These are phyloP conservation scores for Diorhabda carinulata DNA, from an alignment of 1,140 invertebrate genomes.

Conservation along the genomic window DNA sequence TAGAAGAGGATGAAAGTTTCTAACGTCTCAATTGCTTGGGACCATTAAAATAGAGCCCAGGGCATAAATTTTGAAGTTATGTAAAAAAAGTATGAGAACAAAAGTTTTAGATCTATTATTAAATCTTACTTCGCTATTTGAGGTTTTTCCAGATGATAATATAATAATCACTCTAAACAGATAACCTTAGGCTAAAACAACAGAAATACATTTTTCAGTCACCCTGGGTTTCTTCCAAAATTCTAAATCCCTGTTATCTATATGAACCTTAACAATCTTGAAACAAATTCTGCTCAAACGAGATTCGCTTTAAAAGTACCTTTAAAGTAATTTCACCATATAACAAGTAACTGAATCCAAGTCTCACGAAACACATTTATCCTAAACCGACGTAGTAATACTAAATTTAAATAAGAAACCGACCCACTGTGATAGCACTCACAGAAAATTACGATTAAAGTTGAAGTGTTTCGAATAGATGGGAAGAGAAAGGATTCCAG, in stretches of 20 bases:
- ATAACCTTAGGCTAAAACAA: too few relatives aligned
- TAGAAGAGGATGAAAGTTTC: too few relatives aligned
- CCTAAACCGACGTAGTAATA: neutral
- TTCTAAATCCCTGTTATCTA: neutral
- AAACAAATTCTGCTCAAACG: neutral
- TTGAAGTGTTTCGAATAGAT: neutral
- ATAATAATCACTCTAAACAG: too few relatives aligned
- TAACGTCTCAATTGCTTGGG: too few relatives aligned
- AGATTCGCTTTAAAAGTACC: neutral
- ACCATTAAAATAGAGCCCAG: too few relatives aligned
- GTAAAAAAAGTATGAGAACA: too few relatives aligned
- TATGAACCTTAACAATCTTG: neutral
- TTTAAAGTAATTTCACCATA: neutral
- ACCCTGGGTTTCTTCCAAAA: neutral
- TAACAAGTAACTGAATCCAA: conserved; percentile 1
- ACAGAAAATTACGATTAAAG: neutral
- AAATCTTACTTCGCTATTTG: too few relatives aligned
- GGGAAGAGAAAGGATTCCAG: neutral
- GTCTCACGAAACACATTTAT: conserved; percentile 1
- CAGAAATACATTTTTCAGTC: too few relatives aligned
- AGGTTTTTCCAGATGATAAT: too few relatives aligned
- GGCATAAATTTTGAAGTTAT: too few relatives aligned
- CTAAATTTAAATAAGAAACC: conserved; percentile 1
- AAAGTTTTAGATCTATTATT: too few relatives aligned
- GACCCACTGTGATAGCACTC: neutral